phyloP scores from a whole-genome alignment of 2,888 invertebrate species.

The Villa cingulata region DNA sequence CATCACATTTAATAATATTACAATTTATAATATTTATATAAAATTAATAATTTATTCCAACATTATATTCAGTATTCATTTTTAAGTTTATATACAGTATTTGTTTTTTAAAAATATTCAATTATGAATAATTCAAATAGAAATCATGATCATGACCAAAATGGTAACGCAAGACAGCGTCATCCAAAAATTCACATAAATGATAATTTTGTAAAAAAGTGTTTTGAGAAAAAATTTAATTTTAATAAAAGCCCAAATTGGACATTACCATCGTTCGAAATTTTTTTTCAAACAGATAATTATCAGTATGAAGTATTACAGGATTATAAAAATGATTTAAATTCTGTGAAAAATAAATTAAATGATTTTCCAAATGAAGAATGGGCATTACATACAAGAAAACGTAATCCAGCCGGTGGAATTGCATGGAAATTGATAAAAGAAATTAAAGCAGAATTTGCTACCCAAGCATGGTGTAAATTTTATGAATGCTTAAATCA shows the following conservation, averaged over 20 bases:
- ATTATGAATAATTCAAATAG: too few species aligned
- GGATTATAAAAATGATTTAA: constrained; percentile 52
- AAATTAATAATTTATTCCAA: too few species aligned
- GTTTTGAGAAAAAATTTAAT: constrained; percentile 29
- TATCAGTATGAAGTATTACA: constrained; percentile 40
- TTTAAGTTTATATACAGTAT: too few species aligned
- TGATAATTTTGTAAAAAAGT: too few species aligned
- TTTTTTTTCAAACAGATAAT: constrained; percentile 22
- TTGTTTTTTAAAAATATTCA: too few species aligned
- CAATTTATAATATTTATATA: too few species aligned
- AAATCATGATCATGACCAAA: too few species aligned
- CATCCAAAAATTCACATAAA: too few species aligned
- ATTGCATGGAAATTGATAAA: constrained; percentile 44
- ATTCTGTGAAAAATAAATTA: constrained; percentile 61
- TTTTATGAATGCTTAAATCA: constrained; percentile 67
- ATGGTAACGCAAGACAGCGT: too few species aligned
- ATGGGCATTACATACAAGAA: constrained; percentile 76
- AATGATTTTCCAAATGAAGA: constrained; percentile 60
- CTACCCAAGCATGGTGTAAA: constrained; percentile 90
- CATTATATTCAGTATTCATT: too few species aligned
- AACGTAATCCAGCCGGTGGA: constrained; percentile 50
- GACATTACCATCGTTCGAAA: constrained; percentile 22
- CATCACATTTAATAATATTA: too few species aligned
- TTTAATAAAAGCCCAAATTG: constrained; percentile 18
- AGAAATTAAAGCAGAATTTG: constrained; percentile 55